Base-by-base conservation (phyloP, 2,113 vertebrate species). In the Aix galericulata region DNA sequence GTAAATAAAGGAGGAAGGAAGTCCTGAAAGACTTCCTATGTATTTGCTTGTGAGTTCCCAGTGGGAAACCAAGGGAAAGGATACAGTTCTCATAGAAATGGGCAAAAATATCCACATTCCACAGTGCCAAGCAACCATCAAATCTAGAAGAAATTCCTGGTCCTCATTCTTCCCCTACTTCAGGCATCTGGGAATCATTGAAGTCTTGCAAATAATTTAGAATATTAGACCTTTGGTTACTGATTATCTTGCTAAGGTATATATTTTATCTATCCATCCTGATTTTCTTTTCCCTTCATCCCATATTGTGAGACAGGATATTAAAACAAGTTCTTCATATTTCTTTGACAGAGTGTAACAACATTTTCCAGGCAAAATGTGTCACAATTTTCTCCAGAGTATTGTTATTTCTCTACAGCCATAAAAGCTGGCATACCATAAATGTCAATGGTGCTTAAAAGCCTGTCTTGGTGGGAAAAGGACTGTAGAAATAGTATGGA, bases 31-130 rank as follows among this genome's bases (percentile, higher is more conserved):
- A 13, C 36, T 74, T 23, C 25, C 64, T 58, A 3, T 31, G 46
- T 48, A 5, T 38, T 91, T 89, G 79, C 63, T 68, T 10, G 4
- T 64, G 76, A 94, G 48, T 34, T 88, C 46, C 68, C 56, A 56
- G 52, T 22, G 52, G 82, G 76, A 78, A 94, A 84, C 34, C 63
- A 78, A 95, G 93, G 86, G 88, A 91, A 64, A 95, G 91, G 76
- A 83, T 76, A 72, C 64, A 67, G 9, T 78, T 84, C 60, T 72
- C 31, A 48, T 14, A 86, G 38, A 81, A 79, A 69, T 34, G 88
- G 90, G 80, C 92, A 96, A 96, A 96, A 90, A 88, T 96, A 69
- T 58, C 90, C 32, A 21, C 94, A 94, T 97, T 93, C 93, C 95
- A 86, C 88, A 76, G 76, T 80, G 92, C 86, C 88, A 90, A 69